These are phyloP conservation scores for Brachionus angularis DNA, from an alignment of 1,140 invertebrate genomes.

Conservation along the genomic window DNA sequence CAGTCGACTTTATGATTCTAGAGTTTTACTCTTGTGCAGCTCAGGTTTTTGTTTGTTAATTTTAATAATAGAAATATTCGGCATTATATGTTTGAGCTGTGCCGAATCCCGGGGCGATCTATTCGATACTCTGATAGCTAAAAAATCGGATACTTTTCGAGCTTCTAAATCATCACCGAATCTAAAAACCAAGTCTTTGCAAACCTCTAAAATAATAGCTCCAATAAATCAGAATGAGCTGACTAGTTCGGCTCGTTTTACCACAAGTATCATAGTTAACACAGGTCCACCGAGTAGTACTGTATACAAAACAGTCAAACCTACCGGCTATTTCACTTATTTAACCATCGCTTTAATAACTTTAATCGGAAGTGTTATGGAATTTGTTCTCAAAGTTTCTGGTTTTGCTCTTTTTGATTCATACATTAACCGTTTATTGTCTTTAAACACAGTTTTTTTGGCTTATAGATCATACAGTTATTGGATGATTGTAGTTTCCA, in stretches of 20 bases:
- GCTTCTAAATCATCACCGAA: background rate
- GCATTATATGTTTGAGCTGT: constrained; percentile 10
- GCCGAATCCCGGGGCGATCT: constrained; percentile 17
- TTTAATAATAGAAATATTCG: constrained; percentile 20
- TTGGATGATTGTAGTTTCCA: constrained; percentile 35
- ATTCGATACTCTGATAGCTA: constrained; percentile 15
- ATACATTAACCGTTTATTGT: constrained; percentile 22
- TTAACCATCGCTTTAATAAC: constrained; percentile 35
- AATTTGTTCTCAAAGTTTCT: constrained; percentile 34
- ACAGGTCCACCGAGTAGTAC: background rate
- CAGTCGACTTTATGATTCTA: constrained; percentile 27
- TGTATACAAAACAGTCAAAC: constrained; percentile 27
- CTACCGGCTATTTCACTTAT: constrained; percentile 36
- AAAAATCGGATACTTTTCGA: background rate
- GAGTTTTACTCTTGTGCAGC: constrained; percentile 33
- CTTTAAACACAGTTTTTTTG: constrained; percentile 24
- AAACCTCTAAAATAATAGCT: constrained; percentile 2
- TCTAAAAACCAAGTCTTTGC: constrained; percentile 2
- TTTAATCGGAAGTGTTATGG: constrained; percentile 29
- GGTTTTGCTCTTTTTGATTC: constrained; percentile 30
- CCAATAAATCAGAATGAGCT: background rate
- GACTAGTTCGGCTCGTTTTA: constrained; percentile 24
- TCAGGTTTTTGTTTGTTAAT: constrained; percentile 27
- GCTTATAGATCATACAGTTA: constrained; percentile 33
- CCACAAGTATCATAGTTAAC: constrained; percentile 25